Percentiles rank a stretch among this genome's conserved stretches.
These are phyloP conservation scores for Procambarus clarkii DNA, from an alignment of 1,140 invertebrate genomes.

Conservation along the genomic window DNA sequence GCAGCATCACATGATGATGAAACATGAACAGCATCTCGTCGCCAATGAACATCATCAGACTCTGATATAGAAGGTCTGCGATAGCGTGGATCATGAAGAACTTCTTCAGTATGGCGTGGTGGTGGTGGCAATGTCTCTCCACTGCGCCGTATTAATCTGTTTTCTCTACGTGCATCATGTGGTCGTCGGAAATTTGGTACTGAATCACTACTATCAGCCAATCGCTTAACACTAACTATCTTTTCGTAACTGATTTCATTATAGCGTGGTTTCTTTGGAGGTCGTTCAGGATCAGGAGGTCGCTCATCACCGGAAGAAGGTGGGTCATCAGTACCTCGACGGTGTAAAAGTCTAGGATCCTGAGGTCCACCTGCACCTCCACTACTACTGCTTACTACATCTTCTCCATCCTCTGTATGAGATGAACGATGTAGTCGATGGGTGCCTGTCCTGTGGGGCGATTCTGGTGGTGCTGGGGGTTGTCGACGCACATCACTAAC, in stretches of 20 bases:
- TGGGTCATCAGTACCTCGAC: slow-evolving; percentile 57
- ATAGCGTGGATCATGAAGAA: slow-evolving; percentile 66
- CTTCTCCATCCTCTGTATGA: slow-evolving; percentile 63
- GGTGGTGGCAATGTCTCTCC: slow-evolving; percentile 42
- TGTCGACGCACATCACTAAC: slow-evolving; percentile 70
- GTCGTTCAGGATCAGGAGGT: slow-evolving; percentile 46
- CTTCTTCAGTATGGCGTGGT: slow-evolving; percentile 48
- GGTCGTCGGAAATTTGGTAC: slow-evolving; percentile 64
- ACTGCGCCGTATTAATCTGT: slow-evolving; percentile 30
- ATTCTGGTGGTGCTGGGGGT: slow-evolving; percentile 59
- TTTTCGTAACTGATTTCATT: slow-evolving; percentile 63
- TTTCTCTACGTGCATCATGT: slow-evolving; percentile 60
- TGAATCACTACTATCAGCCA: slow-evolving; percentile 65
- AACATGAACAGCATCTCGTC: slow-evolving; percentile 50
- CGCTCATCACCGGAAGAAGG: slow-evolving; percentile 69
- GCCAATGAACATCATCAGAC: slow-evolving; percentile 56
- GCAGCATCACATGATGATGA: slow-evolving; percentile 65
- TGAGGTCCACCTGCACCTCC: slow-evolving; percentile 61
- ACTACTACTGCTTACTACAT: slow-evolving; percentile 57
- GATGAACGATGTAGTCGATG: slow-evolving; percentile 42
- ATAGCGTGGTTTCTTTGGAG: slow-evolving; percentile 63
- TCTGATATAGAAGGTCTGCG: slow-evolving; percentile 60
- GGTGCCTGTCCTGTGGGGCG: slow-evolving; percentile 51
- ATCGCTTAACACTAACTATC: slow-evolving; percentile 62
- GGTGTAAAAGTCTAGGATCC: slow-evolving; percentile 63